Conservation (phyloP, 2,113 vertebrate species). For the Strix aluco region DNA sequence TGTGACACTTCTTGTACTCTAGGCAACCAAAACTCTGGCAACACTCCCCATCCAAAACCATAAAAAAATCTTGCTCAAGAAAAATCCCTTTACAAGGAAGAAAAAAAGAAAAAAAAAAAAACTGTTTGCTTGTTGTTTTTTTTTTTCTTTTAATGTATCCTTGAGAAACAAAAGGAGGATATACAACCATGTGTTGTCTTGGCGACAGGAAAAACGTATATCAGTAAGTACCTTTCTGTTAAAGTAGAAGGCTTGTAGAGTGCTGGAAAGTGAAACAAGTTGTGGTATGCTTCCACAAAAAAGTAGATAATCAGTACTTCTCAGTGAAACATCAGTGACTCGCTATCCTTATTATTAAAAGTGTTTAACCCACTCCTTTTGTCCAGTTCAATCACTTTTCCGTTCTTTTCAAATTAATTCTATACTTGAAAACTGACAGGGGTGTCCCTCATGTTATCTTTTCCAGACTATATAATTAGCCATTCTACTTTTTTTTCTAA, state of each 20-base stretch:
- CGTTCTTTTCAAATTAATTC: neutral
- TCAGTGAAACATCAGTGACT: neutral
- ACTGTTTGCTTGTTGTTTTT: neutral
- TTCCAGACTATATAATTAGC: neutral
- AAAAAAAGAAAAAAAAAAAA: no score
- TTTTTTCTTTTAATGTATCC: neutral
- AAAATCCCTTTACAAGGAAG: neutral
- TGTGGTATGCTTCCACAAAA: neutral
- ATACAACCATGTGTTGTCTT: neutral
- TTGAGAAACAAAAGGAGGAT: neutral
- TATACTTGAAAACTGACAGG: neutral
- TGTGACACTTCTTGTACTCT: neutral
- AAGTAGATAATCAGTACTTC: neutral
- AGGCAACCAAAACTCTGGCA: neutral
- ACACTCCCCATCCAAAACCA: neutral
- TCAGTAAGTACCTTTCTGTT: neutral
- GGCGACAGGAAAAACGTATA: neutral
- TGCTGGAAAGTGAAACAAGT: neutral
- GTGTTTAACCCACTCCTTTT: neutral
- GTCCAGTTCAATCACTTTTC: neutral
- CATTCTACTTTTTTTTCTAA: neutral
- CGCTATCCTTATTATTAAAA: neutral
- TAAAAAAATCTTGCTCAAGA: neutral
- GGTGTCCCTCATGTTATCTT: neutral
- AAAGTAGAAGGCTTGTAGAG: neutral